These are phyloP conservation scores for Lineus longissimus DNA, from an alignment of 1,140 invertebrate genomes.

Conservation along the genomic window DNA sequence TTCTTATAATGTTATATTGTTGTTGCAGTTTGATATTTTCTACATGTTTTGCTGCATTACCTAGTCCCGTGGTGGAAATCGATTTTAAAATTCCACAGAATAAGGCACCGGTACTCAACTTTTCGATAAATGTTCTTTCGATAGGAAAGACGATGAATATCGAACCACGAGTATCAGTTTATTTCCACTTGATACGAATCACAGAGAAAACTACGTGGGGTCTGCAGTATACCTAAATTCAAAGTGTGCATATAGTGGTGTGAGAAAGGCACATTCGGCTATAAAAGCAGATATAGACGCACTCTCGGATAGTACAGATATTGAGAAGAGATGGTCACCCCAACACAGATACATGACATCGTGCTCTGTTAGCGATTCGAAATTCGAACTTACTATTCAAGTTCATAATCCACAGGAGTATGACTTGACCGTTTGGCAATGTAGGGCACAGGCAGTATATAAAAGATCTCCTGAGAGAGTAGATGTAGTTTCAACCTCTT, in stretches of 20 bases:
- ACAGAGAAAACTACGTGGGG: background rate
- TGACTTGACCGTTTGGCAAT: conserved; percentile 6
- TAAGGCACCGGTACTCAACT: background rate
- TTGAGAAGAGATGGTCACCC: background rate
- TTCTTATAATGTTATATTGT: background rate
- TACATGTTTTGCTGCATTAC: background rate
- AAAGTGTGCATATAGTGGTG: background rate
- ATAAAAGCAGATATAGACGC: background rate
- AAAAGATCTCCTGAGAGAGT: background rate
- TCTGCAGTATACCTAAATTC: background rate
- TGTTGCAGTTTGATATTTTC: background rate
- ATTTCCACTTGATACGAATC: background rate
- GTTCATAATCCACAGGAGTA: conserved; percentile 6
- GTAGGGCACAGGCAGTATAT: background rate
- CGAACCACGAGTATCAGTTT: background rate
- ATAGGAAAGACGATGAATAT: background rate
- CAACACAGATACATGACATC: background rate
- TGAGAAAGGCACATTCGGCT: background rate
- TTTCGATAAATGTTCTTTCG: background rate
- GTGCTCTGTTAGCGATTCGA: background rate
- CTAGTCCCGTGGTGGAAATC: background rate
- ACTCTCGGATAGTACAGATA: background rate
- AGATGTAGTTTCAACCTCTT: background rate
- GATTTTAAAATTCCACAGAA: conserved; percentile 1
- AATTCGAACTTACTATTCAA: background rate